phyloP scores from a whole-genome alignment of 2,888 invertebrate species.

The Gastrophysa polygoni region DNA sequence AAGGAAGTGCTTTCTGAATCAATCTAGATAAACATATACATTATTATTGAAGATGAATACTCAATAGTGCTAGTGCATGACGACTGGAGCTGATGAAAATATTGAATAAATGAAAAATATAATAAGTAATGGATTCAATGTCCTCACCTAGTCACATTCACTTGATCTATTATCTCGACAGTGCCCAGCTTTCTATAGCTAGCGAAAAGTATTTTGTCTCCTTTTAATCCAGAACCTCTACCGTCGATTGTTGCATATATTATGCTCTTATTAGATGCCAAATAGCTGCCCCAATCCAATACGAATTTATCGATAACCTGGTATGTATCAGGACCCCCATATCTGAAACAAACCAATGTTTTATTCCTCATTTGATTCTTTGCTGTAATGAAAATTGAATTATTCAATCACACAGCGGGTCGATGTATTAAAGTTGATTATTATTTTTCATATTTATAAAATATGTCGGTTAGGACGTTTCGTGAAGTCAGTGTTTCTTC shows the following conservation, averaged over 20 bases:
- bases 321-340: conserved; percentile 91
- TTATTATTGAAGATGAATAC: too few relatives aligned
- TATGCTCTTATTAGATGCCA: conserved; percentile 82
- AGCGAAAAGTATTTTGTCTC: conserved; percentile 81
- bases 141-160: conserved; percentile 76
- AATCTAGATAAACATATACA: conserved; percentile 57
- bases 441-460: too few relatives aligned
- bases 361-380: too few relatives aligned
- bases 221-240: conserved; percentile 85
- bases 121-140: not conserved
- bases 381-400: too few relatives aligned
- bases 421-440: too few relatives aligned
- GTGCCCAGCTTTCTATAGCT: conserved; percentile 85
- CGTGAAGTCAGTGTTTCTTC: too few relatives aligned
- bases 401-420: too few relatives aligned
- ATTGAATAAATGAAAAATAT: too few relatives aligned
- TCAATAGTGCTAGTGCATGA: too few relatives aligned
- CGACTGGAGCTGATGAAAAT: too few relatives aligned
- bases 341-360: conserved; percentile 65
- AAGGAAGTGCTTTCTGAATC: conserved; percentile 69
- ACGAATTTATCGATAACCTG: conserved; percentile 82
- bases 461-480: too few relatives aligned
- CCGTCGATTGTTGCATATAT: conserved; percentile 91
- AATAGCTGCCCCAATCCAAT: conserved; percentile 86
- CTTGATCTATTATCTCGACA: conserved; percentile 90